phyloP scores from a whole-genome alignment of 1,140 invertebrate genomes.

The Tetraneura akinire region DNA sequence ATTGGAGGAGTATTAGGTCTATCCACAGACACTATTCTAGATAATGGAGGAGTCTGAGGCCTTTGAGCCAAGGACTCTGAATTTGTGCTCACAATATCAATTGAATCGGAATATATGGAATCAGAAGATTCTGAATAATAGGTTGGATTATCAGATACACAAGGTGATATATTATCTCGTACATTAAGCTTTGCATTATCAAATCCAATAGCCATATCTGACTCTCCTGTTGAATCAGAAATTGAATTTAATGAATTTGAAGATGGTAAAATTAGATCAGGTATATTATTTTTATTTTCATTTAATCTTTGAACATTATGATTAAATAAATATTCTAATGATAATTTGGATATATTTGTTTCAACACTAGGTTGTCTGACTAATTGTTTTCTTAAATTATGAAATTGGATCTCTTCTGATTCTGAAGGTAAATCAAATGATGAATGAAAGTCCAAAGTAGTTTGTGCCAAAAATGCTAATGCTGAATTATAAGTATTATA shows the following conservation, averaged over 20 bases:
- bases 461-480: slow-evolving; percentile 42
- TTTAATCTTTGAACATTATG: background rate
- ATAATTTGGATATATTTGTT: slow-evolving; percentile 30
- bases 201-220: slow-evolving; percentile 41
- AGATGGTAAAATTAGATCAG: slow-evolving; percentile 36
- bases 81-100: slow-evolving; percentile 30
- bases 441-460: slow-evolving; percentile 39
- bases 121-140: slow-evolving; percentile 41
- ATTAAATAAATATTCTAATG: slow-evolving; percentile 44
- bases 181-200: slow-evolving; percentile 20
- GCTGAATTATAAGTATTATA: slow-evolving; percentile 48
- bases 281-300: background rate
- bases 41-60: slow-evolving; percentile 17
- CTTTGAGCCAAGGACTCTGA: slow-evolving; percentile 21
- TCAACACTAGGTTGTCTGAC: slow-evolving; percentile 31
- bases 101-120: slow-evolving; percentile 30
- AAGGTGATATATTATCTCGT: slow-evolving; percentile 23
- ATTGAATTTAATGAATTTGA: slow-evolving; percentile 38
- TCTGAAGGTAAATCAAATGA: slow-evolving; percentile 43
- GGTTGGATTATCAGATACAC: slow-evolving; percentile 35
- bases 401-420: slow-evolving; percentile 2
- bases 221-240: slow-evolving; percentile 46
- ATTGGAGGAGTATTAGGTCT: slow-evolving; percentile 13
- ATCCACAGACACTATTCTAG: slow-evolving; percentile 16
- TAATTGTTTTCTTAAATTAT: background rate